These are phyloP conservation scores for Drosophila sp. DNA, from an alignment of 1,140 invertebrate species.

Conservation along the genomic window DNA sequence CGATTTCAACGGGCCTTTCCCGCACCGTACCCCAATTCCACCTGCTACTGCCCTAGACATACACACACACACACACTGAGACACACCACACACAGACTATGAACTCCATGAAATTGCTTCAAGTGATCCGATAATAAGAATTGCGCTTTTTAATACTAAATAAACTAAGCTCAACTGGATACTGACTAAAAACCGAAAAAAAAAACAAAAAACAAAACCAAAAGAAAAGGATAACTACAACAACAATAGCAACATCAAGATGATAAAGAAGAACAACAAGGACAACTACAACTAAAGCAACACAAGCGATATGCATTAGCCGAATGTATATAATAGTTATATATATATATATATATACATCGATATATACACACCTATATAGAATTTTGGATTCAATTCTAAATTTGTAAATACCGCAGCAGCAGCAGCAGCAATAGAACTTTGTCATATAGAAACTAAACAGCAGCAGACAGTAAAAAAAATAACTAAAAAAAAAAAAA, in stretches of 20 bases:
- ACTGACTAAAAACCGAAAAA: constrained; percentile 42
- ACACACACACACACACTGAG: constrained; percentile 19
- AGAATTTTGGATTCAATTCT: constrained; percentile 54
- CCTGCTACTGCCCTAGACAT: constrained; percentile 45
- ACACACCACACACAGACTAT: constrained; percentile 16
- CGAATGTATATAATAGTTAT: constrained; percentile 56
- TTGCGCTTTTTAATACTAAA: constrained; percentile 47
- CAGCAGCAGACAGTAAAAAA: neutral
- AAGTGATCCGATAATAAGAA: constrained; percentile 80
- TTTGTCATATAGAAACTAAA: constrained; percentile 7
- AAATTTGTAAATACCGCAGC: constrained; percentile 66
- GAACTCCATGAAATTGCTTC: constrained; percentile 68
- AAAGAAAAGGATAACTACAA: constrained; percentile 12
- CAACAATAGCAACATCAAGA: constrained; percentile 20
- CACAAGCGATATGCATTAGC: constrained; percentile 52
- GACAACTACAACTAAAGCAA: constrained; percentile 22
- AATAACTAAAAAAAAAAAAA: neutral
- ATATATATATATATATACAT: constrained; percentile 50
- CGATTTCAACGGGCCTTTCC: constrained; percentile 53
- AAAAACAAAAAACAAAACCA: constrained; percentile 9
- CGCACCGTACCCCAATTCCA: constrained; percentile 9
- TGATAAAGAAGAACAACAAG: constrained; percentile 22
- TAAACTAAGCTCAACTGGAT: constrained; percentile 60
- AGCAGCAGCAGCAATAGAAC: constrained; percentile 28
- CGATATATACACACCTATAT: constrained; percentile 40